Conservation (phyloP, 2,797 vertebrate genomes). For the Ataeniobius toweri region DNA sequence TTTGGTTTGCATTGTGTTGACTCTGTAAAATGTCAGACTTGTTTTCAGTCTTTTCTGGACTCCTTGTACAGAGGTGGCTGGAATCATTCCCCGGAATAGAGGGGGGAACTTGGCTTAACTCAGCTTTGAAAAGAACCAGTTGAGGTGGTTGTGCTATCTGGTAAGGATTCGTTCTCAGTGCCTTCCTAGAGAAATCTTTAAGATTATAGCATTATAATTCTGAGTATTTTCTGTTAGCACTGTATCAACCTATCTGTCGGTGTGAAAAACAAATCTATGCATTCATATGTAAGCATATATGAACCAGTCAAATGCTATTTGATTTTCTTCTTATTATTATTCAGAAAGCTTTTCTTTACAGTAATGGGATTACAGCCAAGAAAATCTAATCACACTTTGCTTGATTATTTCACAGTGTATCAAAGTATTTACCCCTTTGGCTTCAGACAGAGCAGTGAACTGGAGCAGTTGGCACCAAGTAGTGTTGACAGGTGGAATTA, state of each 20-base stretch:
- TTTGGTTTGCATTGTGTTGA: not conserved
- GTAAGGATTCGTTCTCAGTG: not conserved
- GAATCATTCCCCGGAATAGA: not conserved
- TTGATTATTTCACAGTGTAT: constrained; percentile 53
- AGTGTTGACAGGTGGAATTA: constrained; percentile 48
- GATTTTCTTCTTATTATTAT: constrained; percentile 27
- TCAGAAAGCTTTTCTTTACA: constrained; percentile 32
- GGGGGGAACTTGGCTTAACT: not conserved
- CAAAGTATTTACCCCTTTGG: constrained; percentile 43
- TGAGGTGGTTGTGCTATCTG: not conserved
- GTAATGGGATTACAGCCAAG: constrained; percentile 41
- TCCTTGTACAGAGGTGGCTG: not conserved
- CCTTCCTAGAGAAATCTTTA: not conserved
- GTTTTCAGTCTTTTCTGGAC: not conserved
- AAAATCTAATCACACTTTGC: constrained; percentile 54
- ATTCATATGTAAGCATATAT: not conserved
- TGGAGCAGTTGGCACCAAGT: constrained; percentile 16
- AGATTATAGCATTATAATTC: too few species aligned
- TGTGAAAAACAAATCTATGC: not conserved
- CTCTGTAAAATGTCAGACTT: not conserved
- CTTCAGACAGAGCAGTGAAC: constrained; percentile 15
- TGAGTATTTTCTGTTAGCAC: not conserved
- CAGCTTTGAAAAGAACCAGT: not conserved
- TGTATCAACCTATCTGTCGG: not conserved
- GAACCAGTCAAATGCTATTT: constrained; percentile 34